phyloP scores from a whole-genome alignment of 1,140 invertebrate genomes.

The Drosophila lini region DNA sequence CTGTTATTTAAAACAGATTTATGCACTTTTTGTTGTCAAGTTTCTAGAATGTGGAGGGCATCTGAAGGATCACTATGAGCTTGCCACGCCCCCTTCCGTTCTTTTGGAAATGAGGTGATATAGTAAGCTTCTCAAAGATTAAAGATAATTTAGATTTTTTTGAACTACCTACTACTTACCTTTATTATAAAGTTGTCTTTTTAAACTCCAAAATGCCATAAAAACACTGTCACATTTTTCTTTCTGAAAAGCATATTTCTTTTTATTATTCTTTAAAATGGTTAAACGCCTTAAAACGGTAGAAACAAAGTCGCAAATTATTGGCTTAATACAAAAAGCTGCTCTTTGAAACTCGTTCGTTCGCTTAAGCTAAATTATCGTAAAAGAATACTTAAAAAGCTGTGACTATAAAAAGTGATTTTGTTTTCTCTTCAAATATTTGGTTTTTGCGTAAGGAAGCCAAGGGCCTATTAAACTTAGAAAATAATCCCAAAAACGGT shows the following conservation, averaged over 20 bases:
- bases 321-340: conserved; percentile 44
- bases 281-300: conserved; percentile 61
- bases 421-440: conserved; percentile 60
- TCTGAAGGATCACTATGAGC: too few species aligned
- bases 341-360: conserved; percentile 18
- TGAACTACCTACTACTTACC: not conserved
- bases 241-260: conserved; percentile 48
- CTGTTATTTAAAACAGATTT: too few species aligned
- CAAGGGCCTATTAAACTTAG: conserved; percentile 42
- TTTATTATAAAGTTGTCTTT: too few species aligned
- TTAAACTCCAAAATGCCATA: too few species aligned
- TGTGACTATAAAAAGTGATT: conserved; percentile 68
- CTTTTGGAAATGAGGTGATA: not conserved
- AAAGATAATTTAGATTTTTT: not conserved
- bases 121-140: not conserved
- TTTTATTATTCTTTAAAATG: conserved; percentile 59
- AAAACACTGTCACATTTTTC: not conserved
- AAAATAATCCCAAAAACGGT: conserved; percentile 10
- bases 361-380: conserved; percentile 45
- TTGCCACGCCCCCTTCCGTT: too few species aligned
- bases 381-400: conserved; percentile 73
- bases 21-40: too few species aligned
- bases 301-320: conserved; percentile 43
- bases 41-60: too few species aligned
- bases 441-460: conserved; percentile 74